Evolutionary conservation across 2,113 vertebrate species (phyloP).

Genomic region (Chloropsis cyanopogon): DNA sequence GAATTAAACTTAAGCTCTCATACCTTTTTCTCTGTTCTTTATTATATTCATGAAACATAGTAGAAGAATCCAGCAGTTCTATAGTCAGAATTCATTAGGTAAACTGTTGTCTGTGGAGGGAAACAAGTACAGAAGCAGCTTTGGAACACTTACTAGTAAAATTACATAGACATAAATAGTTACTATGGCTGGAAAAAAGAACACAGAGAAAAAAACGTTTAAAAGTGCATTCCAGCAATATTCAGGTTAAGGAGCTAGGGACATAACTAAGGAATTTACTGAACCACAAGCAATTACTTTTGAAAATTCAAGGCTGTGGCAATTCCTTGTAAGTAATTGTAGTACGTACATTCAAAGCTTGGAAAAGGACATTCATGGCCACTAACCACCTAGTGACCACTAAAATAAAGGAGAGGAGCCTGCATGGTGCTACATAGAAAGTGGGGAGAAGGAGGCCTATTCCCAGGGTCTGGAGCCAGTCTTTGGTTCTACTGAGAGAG

Average conservation of each 20-base stretch:
- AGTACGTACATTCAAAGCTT: background rate
- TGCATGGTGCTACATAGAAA: background rate
- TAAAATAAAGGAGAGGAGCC: background rate
- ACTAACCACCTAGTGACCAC: background rate
- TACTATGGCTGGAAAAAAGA: background rate
- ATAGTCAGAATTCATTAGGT: background rate
- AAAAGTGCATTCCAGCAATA: background rate
- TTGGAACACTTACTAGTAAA: background rate
- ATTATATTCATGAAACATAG: background rate
- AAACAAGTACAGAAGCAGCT: background rate
- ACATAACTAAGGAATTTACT: background rate
- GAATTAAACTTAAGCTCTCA: background rate
- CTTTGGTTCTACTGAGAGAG: background rate
- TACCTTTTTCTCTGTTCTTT: background rate
- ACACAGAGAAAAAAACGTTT: background rate
- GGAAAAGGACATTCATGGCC: background rate
- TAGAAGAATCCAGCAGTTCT: background rate
- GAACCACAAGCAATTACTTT: background rate
- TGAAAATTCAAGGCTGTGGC: background rate
- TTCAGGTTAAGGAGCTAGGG: background rate
- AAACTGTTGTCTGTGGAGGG: background rate
- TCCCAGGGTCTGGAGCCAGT: background rate
- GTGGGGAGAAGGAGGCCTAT: background rate
- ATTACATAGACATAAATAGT: background rate
- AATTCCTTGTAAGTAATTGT: background rate